phyloP scores from a whole-genome alignment of 92 coral and sea anemone genomes.

The Epizoanthus rinbou region DNA sequence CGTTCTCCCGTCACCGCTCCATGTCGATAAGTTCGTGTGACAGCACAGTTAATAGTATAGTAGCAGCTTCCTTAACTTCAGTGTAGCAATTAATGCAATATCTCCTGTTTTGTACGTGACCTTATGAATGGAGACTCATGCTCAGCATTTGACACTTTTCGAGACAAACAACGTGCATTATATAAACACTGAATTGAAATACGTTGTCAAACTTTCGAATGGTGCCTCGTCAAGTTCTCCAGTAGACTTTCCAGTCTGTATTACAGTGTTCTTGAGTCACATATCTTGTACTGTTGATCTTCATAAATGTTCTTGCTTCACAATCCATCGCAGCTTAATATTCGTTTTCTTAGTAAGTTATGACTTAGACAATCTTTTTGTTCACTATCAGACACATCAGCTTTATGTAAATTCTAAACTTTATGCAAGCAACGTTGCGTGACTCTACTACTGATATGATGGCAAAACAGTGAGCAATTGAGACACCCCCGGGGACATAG shows the following conservation, averaged over 20 bases:
- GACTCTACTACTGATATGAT: neutral
- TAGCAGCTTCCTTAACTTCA: neutral
- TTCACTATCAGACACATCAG: too few species aligned
- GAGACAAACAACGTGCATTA: too few species aligned
- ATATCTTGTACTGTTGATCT: neutral
- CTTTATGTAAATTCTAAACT: conserved; percentile 3
- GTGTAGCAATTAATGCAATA: neutral
- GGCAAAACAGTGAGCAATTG: too few species aligned
- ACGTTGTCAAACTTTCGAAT: neutral
- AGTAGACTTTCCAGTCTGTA: neutral
- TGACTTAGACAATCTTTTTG: neutral
- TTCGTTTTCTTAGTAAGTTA: neutral
- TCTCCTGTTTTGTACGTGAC: neutral
- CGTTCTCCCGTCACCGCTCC: conserved; percentile 72
- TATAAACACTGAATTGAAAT: too few species aligned
- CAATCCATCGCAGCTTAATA: neutral
- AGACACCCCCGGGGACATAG: too few species aligned
- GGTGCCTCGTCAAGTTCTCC: neutral
- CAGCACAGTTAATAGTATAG: conserved; percentile 67
- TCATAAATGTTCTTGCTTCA: neutral
- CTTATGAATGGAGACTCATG: neutral
- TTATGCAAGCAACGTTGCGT: conserved; percentile 21
- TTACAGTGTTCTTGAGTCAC: neutral
- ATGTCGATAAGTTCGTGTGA: conserved; percentile 87
- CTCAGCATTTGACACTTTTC: too few species aligned